Base-by-base conservation (phyloP, 2,797 vertebrate genomes). In the Enteromius trimaculatus region DNA sequence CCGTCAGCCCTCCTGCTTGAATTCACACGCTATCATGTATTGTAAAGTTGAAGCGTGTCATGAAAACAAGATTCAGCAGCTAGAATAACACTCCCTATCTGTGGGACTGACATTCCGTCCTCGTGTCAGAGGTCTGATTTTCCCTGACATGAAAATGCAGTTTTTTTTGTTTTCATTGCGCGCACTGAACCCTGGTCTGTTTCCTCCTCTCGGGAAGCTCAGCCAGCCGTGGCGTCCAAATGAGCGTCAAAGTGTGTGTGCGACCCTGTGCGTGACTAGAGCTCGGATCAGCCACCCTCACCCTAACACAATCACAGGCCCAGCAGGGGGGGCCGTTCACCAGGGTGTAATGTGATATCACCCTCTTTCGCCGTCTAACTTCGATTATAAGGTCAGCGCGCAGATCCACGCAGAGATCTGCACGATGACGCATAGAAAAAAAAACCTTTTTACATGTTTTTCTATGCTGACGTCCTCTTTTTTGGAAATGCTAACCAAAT, bases 231-330 rank as follows among this genome's bases (percentile, higher is more conserved):
- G 69, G 37, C 44, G 39, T 49, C n/a, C 4, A 75, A 82, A 82
- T 64, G 80, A 81, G 69, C 31, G n/a, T 82, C 44, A 82, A 42
- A 77, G 49, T 77, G 81, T 68, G 81, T 68, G 72, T 6, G 70
- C n/a, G 70, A 47, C 68, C n/a, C 79, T 42, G 37, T 31, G 65
- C 2, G 69, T 13, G 69, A 58, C 34, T 75, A 4, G 44, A 91
- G 90, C 82, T 72, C 26, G 84, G 88, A 89, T 83, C 88, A 82
- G 87, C 86, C 88, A 89, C 88, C 85, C 84, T 79, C 79, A 58
- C 86, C 75, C 79, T 87, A 92, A 93, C 86, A 83, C 87, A 91
- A 89, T 90, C 90, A 90, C 83, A 49, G 44, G 74, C 68, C 68
- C 47, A 6, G 85, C 79, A 85, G 87, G 76, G 10, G 55, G 51